A percentile compares a stretch with the other conserved stretches of the same genome.
Conservation (phyloP, 2,113 vertebrate species). For the Cettia cetti region DNA sequence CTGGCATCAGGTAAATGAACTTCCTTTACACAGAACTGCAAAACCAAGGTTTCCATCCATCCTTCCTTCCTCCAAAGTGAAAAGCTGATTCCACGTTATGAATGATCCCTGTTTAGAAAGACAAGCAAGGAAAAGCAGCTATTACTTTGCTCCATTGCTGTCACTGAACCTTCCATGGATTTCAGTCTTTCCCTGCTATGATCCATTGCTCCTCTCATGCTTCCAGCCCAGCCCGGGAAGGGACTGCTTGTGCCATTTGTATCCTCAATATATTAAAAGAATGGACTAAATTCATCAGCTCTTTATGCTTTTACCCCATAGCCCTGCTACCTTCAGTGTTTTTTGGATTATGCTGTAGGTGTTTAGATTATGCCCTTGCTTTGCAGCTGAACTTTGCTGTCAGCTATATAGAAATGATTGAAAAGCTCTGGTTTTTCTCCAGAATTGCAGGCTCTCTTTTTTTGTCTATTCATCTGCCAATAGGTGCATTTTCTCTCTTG, state of each 20-base stretch:
- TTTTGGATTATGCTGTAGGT: constrained; percentile 43
- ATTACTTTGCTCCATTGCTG: background rate
- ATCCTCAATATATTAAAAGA: background rate
- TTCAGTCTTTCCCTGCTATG: background rate
- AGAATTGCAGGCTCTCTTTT: background rate
- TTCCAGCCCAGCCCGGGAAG: constrained; percentile 15
- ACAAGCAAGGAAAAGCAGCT: background rate
- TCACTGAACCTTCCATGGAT: background rate
- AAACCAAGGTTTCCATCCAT: background rate
- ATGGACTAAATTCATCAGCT: constrained; percentile 4
- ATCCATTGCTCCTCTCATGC: background rate
- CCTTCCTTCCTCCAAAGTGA: background rate
- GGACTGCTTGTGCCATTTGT: background rate
- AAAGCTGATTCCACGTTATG: background rate
- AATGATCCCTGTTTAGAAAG: background rate
- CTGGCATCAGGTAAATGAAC: background rate
- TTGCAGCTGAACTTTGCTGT: background rate
- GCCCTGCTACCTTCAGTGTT: background rate
- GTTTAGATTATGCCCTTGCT: constrained; percentile 27
- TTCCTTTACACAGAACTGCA: background rate
- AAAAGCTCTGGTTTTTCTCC: background rate
- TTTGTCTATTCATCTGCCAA: constrained; percentile 26
- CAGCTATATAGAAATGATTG: constrained; percentile 33
- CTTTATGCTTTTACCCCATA: background rate
- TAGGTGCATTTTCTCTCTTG: constrained; percentile 15